phyloP scores from a whole-genome alignment of 2,113 vertebrate species.

The Rhynchomys soricoides region DNA sequence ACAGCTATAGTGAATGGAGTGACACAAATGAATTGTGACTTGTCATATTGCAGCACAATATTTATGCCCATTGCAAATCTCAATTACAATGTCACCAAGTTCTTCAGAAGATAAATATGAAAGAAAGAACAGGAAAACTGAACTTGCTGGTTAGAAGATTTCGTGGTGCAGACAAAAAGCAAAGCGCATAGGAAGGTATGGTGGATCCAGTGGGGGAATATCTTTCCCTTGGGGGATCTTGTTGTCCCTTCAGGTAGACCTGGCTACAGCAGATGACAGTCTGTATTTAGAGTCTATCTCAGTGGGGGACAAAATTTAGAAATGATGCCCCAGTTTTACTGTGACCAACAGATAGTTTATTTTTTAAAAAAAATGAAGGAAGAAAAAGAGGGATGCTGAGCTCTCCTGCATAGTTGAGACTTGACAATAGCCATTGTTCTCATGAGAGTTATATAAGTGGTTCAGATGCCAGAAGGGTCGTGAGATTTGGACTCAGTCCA shows the following conservation, averaged over 20 bases:
- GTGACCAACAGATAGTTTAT: conserved; percentile 24
- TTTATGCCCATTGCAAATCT: conserved; percentile 75
- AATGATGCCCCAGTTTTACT: background rate
- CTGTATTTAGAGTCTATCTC: background rate
- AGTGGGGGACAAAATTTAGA: conserved; percentile 4
- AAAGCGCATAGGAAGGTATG: background rate
- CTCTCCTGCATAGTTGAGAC: background rate
- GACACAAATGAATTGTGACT: conserved; percentile 65
- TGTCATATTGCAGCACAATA: conserved; percentile 70
- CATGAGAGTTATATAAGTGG: conserved; percentile 23
- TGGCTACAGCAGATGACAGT: background rate
- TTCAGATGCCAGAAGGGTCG: background rate
- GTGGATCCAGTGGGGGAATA: background rate
- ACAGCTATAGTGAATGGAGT: conserved; percentile 50
- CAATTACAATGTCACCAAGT: conserved; percentile 4
- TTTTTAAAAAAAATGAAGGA: background rate
- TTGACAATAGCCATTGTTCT: conserved; percentile 45
- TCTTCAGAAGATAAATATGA: conserved; percentile 44
- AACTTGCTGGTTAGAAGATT: background rate
- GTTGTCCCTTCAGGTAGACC: background rate
- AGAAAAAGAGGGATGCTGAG: background rate
- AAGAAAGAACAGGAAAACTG: background rate
- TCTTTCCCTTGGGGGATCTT: background rate
- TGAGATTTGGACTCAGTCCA: conserved; percentile 13
- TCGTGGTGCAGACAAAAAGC: conserved; percentile 44